These are phyloP conservation scores for Muntiacus reevesi DNA, from an alignment of 2,113 vertebrate genomes.

Conservation along the genomic window DNA sequence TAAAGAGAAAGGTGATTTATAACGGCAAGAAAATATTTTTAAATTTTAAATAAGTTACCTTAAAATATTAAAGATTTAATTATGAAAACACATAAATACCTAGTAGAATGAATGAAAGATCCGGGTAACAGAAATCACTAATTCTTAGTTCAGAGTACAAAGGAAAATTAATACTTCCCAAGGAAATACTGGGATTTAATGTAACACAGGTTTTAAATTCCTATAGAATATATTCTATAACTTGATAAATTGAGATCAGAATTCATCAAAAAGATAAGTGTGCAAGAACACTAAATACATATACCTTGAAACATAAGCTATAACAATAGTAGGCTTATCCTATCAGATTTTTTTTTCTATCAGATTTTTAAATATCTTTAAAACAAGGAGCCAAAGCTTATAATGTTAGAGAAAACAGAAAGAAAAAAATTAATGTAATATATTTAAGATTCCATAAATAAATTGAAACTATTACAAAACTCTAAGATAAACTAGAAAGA, in stretches of 20 bases:
- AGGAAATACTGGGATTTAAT: background rate
- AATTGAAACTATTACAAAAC: background rate
- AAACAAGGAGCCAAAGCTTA: background rate
- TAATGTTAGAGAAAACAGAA: background rate
- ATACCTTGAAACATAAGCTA: background rate
- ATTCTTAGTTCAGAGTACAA: background rate
- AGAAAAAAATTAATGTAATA: background rate
- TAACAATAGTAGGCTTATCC: background rate
- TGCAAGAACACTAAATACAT: background rate
- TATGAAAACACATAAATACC: background rate
- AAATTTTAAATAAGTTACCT: background rate
- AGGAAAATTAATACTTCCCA: background rate
- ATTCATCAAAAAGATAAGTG: background rate
- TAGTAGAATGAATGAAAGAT: background rate
- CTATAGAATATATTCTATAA: background rate
- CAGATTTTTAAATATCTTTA: background rate
- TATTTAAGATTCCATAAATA: background rate
- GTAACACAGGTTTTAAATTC: background rate
- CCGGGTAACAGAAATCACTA: background rate
- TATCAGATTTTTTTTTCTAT: background rate
- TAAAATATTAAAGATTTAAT: slow-evolving; percentile 2
- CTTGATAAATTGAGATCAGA: background rate
- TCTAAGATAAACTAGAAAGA: background rate
- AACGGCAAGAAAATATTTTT: background rate
- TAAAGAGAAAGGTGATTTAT: background rate